Percentiles rank a stretch among this genome's conserved stretches.
phyloP scores from a whole-genome alignment of 2,113 vertebrate species.

The Ceyx cyanopectus region DNA sequence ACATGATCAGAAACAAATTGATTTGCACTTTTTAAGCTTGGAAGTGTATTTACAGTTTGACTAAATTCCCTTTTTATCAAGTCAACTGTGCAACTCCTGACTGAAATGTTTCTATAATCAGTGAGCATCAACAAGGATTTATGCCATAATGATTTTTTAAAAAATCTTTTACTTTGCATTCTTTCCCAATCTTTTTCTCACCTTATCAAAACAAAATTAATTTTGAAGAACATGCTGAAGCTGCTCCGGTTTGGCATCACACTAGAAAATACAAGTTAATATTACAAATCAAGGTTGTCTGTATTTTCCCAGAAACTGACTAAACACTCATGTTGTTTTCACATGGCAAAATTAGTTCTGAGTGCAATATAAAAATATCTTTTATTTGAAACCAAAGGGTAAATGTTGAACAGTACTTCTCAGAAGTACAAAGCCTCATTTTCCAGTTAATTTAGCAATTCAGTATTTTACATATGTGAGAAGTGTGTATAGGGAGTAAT shows the following conservation, averaged over 20 bases:
- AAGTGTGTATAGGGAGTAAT: not conserved
- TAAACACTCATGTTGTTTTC: not conserved
- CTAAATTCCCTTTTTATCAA: not conserved
- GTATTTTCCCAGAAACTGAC: not conserved
- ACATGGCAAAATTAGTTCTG: not conserved
- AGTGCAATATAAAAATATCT: not conserved
- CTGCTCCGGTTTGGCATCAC: not conserved
- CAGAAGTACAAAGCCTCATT: not conserved
- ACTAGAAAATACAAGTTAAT: not conserved
- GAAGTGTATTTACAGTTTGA: not conserved
- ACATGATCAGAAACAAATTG: not conserved
- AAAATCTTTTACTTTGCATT: not conserved
- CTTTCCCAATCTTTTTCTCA: not conserved
- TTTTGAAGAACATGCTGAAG: not conserved
- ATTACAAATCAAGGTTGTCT: not conserved
- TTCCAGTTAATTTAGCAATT: not conserved
- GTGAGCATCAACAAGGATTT: not conserved
- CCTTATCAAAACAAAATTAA: not conserved
- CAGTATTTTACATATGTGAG: not conserved
- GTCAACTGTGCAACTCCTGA: not conserved
- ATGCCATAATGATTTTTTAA: not conserved
- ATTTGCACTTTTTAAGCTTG: not conserved
- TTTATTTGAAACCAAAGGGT: not conserved
- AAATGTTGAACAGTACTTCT: not conserved
- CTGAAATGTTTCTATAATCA: not conserved